Percentiles rank a stretch among this genome's conserved stretches.
phyloP scores from a whole-genome alignment of 2,113 vertebrate genomes.

The Myrmecobius fasciatus region DNA sequence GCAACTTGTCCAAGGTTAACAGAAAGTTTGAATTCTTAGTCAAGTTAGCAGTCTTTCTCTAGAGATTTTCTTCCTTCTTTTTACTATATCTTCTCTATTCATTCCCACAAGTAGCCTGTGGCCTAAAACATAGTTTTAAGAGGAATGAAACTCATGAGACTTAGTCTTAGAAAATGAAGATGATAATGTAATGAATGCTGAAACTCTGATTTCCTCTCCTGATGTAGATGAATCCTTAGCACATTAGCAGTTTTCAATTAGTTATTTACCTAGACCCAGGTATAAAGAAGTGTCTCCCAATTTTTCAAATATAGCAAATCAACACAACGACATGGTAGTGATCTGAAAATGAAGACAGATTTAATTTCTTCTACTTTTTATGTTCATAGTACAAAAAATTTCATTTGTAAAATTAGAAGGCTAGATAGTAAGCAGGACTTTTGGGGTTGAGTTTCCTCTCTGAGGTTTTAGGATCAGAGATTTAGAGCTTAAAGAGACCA shows the following conservation, averaged over 20 bases:
- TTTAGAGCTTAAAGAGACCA: background rate
- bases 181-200: background rate
- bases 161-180: no score
- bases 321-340: background rate
- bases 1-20: conserved; percentile 3
- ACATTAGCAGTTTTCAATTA: background rate
- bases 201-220: background rate
- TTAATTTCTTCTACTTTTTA: background rate
- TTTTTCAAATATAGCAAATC: background rate
- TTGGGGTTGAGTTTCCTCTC: background rate
- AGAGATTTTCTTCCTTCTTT: background rate
- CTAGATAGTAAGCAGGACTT: background rate
- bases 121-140: conserved; percentile 6
- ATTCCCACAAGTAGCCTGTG: background rate
- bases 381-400: background rate
- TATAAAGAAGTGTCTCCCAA: background rate
- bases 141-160: background rate
- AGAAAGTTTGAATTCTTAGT: conserved; percentile 12
- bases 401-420: background rate
- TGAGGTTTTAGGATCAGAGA: background rate
- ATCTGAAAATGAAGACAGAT: background rate
- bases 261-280: background rate
- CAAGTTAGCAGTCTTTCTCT: background rate
- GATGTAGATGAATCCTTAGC: background rate
- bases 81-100: background rate